These are phyloP conservation scores for Parnassius mnemosyne DNA, from an alignment of 2,888 invertebrate species.

Conservation along the genomic window DNA sequence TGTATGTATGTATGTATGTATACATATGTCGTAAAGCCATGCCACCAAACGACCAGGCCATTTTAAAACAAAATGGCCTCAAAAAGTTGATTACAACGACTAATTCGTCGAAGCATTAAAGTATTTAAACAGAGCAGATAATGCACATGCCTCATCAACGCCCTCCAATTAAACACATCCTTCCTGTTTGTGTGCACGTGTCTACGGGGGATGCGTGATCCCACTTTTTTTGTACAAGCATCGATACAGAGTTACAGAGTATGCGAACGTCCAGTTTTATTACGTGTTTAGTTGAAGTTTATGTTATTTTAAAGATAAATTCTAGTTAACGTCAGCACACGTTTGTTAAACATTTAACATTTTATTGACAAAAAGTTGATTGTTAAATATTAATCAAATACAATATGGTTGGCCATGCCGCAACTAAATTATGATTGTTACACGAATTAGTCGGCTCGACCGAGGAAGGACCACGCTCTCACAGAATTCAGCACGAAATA, in stretches of 20 bases:
- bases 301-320: too few species aligned
- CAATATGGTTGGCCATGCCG: too few species aligned
- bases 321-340: too few species aligned
- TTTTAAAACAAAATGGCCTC: not conserved
- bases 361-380: too few species aligned
- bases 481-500: too few species aligned
- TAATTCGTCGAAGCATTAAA: constrained; percentile 14
- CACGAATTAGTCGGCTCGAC: too few species aligned
- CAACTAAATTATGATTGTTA: too few species aligned
- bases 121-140: constrained; percentile 3
- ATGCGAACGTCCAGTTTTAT: constrained; percentile 19
- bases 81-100: constrained; percentile 1
- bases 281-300: not conserved
- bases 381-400: too few species aligned
- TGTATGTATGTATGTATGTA: too few species aligned
- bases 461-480: too few species aligned
- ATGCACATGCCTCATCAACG: constrained; percentile 15
- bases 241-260: constrained; percentile 11
- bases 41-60: not conserved
- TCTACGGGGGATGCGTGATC: not conserved
- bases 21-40: too few species aligned
- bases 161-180: constrained; percentile 24
- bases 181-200: constrained; percentile 26
- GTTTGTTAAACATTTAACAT: too few species aligned
- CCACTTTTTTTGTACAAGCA: constrained; percentile 7